phyloP scores from a whole-genome alignment of 2,797 vertebrate genomes.

The Lithobates sylvaticus region DNA sequence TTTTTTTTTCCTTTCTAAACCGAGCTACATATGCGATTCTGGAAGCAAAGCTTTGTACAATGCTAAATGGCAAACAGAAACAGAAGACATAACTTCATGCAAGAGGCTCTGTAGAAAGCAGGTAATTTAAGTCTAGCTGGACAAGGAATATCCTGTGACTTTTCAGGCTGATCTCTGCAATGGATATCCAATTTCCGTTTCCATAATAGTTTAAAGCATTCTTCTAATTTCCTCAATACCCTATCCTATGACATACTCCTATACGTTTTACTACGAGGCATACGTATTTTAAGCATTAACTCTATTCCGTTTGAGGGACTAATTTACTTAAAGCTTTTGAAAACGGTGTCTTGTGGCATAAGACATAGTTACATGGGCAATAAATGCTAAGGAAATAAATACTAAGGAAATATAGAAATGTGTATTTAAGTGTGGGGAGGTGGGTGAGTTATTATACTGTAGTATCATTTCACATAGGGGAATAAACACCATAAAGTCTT shows the following conservation, averaged over 20 bases:
- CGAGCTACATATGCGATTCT: slow-evolving; percentile 14
- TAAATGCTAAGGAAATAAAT: slow-evolving; percentile 4
- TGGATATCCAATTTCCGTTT: slow-evolving; percentile 59
- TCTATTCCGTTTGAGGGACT: slow-evolving; percentile 35
- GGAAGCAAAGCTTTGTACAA: slow-evolving; percentile 37
- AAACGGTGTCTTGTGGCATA: slow-evolving; percentile 20
- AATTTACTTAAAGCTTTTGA: slow-evolving; percentile 49
- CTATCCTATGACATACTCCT: slow-evolving; percentile 56
- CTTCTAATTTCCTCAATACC: slow-evolving; percentile 59
- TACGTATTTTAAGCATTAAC: slow-evolving; percentile 48
- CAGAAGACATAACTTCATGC: slow-evolving; percentile 48
- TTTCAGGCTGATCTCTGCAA: slow-evolving; percentile 50
- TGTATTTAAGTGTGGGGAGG: neutral
- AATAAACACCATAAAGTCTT: neutral
- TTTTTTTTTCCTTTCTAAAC: neutral
- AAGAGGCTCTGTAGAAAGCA: slow-evolving; percentile 47
- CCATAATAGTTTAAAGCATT: slow-evolving; percentile 62
- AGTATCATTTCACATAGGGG: neutral
- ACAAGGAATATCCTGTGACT: slow-evolving; percentile 60
- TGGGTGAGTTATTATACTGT: neutral
- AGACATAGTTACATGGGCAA: neutral
- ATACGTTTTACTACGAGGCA: slow-evolving; percentile 48
- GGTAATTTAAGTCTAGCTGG: slow-evolving; percentile 56
- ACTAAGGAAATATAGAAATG: slow-evolving; percentile 15
- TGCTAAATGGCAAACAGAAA: slow-evolving; percentile 50